phyloP scores from a whole-genome alignment of 1,140 invertebrate species.

The Philaenus spumarius region DNA sequence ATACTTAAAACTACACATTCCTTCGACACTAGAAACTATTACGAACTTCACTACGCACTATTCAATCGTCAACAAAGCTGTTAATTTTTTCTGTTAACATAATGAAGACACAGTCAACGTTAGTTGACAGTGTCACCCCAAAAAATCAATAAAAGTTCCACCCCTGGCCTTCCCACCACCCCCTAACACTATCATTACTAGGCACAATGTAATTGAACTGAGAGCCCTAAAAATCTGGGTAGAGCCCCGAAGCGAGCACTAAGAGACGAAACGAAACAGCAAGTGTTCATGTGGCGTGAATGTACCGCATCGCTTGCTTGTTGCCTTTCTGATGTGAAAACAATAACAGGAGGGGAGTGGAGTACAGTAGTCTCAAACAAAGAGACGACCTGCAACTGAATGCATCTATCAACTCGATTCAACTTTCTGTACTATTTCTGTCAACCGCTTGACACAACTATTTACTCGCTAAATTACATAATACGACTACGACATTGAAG shows the following conservation, averaged over 20 bases:
- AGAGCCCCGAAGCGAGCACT: conserved; percentile 21
- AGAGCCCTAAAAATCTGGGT: conserved; percentile 26
- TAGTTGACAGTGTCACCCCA: conserved; percentile 54
- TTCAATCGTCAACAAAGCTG: neutral
- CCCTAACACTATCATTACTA: conserved; percentile 34
- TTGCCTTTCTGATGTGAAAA: too few species aligned
- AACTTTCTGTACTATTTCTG: too few species aligned
- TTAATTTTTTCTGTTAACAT: neutral
- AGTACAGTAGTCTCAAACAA: too few species aligned
- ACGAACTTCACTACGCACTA: neutral
- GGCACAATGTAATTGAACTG: conserved; percentile 29
- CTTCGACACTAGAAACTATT: neutral
- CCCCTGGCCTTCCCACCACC: conserved; percentile 43
- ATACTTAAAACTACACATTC: neutral
- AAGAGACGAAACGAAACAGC: too few species aligned
- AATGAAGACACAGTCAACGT: neutral
- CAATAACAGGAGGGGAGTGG: too few species aligned
- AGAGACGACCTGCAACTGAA: too few species aligned
- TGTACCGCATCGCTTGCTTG: too few species aligned
- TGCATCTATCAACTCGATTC: too few species aligned
- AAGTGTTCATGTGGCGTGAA: too few species aligned
- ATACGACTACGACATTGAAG: too few species aligned
- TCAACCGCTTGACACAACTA: too few species aligned
- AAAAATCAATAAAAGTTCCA: conserved; percentile 57
- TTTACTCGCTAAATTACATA: too few species aligned